Evolutionary conservation across 2,113 vertebrate genomes (phyloP), one percentile per base, ranked within the genome.

Genomic region (Rhinolophus sinicus): DNA sequence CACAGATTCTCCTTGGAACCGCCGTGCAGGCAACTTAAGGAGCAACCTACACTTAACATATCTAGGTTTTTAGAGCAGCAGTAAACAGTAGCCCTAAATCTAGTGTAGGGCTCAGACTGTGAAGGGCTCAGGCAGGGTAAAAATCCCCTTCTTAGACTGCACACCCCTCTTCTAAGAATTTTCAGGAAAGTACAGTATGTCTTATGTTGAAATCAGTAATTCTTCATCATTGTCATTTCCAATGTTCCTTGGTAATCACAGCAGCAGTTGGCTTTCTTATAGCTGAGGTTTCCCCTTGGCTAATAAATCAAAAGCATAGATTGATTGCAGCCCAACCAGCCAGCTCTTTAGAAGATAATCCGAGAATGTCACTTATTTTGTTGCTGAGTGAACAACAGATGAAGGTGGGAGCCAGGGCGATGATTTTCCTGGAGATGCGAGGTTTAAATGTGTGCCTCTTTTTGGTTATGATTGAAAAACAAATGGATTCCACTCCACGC

Each of bases 271-370:
- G 35, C 88, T 90, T 95, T 78, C 78, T 85, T 69, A 38, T 0
- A 52, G 30, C 18, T 54, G 65, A n/a, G 15, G 33, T 54, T 85
- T 95, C 50, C 70, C 12, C 40, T 80, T 52, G 18, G 62, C 93
- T 92, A 64, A 87, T 97, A 83, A 89, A 91, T 72, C 33, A 21
- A 52, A 96, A 90, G 38, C 67, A n/a, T 8, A 73, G 72, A 47
- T n/a, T 47, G 64, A 65, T 13, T 10, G 60, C 11, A 50, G 69
- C 56, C 56, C 33, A 7, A 0, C 67, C 69, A 50, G 44, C 72
- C 87, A 75, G 62, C 78, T 40, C 77, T 28, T 95, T 83, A 13
- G 60, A 69, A 60, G 80, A 72, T 3, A 2, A 54, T 83, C 72
- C 52, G 44, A 22, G 62, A 86, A 88, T 50, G 75, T 65, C 77